These are phyloP conservation scores for Ectropis grisescens DNA, from an alignment of 1,140 invertebrate genomes.

Conservation along the genomic window DNA sequence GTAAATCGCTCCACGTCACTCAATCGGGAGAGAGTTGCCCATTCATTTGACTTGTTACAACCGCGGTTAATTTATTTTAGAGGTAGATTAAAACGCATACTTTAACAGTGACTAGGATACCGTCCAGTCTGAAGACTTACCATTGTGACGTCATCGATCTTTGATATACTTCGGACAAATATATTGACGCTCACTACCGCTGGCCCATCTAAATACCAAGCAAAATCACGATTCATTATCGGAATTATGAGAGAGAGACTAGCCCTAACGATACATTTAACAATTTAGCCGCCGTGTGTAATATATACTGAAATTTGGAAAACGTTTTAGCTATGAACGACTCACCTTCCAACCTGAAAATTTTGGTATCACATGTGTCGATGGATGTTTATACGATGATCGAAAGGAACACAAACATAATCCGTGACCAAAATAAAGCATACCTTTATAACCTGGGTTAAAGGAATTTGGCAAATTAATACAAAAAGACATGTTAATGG, in stretches of 20 bases:
- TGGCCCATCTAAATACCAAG: constrained; percentile 83
- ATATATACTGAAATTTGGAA: no score
- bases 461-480: constrained; percentile 16
- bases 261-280: constrained; percentile 33
- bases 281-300: no score
- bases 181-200: constrained; percentile 95
- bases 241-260: constrained; percentile 31
- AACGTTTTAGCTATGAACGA: constrained; percentile 19
- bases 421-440: constrained; percentile 11
- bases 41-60: constrained; percentile 67
- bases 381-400: constrained; percentile 9
- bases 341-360: constrained; percentile 47
- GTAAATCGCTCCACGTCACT: constrained; percentile 51
- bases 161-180: constrained; percentile 97
- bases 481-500: constrained; percentile 44
- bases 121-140: constrained; percentile 79
- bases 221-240: constrained; percentile 57
- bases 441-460: constrained; percentile 1
- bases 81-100: constrained; percentile 32
- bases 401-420: constrained; percentile 9
- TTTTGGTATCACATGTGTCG: constrained; percentile 13
- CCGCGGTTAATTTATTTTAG: constrained; percentile 35
- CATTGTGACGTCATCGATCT: constrained; percentile 99
- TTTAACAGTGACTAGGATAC: constrained; percentile 46
- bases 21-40: constrained; percentile 49